Evolutionary conservation across 1,140 invertebrate genomes (phyloP).

Genomic region (Macrosteles quadrilineatus): DNA sequence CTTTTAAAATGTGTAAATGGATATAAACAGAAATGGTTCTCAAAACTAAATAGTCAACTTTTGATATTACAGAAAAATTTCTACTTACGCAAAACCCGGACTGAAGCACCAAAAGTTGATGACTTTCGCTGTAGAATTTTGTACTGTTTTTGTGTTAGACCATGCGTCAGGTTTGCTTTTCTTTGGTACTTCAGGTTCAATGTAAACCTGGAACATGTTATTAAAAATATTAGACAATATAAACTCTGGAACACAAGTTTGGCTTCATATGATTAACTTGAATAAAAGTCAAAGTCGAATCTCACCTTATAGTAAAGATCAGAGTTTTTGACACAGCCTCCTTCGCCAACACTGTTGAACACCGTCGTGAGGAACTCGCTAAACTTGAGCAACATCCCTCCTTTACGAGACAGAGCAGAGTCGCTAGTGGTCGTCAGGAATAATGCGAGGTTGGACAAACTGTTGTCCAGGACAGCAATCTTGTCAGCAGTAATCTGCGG

Average conservation of each 20-base stretch:
- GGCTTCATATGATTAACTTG: neutral
- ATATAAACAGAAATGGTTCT: no score
- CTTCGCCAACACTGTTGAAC: slow-evolving; percentile 54
- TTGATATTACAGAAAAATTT: no score
- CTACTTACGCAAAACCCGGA: slow-evolving; percentile 91
- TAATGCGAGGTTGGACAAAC: slow-evolving; percentile 79
- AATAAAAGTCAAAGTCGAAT: neutral
- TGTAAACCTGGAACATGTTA: slow-evolving; percentile 54
- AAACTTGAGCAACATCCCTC: slow-evolving; percentile 74
- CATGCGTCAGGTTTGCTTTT: slow-evolving; percentile 50
- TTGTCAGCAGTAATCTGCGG: slow-evolving; percentile 47
- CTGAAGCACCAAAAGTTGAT: slow-evolving; percentile 97
- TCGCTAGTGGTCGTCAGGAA: slow-evolving; percentile 70
- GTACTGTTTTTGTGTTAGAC: slow-evolving; percentile 46
- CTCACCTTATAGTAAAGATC: slow-evolving; percentile 71
- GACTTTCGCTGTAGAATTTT: slow-evolving; percentile 62
- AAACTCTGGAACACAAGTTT: neutral
- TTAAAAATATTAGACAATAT: neutral
- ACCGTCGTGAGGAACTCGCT: slow-evolving; percentile 72
- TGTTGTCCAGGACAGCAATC: slow-evolving; percentile 55
- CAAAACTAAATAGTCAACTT: no score
- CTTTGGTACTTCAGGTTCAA: slow-evolving; percentile 64
- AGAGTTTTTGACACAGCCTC: slow-evolving; percentile 62
- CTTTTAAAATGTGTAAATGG: no score
- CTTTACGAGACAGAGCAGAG: slow-evolving; percentile 68